Percentiles rank a stretch among this genome's conserved stretches.
These are phyloP conservation scores for Cyphomyrus plagiostoma DNA, from an alignment of 2,113 vertebrate genomes.

Conservation along the genomic window DNA sequence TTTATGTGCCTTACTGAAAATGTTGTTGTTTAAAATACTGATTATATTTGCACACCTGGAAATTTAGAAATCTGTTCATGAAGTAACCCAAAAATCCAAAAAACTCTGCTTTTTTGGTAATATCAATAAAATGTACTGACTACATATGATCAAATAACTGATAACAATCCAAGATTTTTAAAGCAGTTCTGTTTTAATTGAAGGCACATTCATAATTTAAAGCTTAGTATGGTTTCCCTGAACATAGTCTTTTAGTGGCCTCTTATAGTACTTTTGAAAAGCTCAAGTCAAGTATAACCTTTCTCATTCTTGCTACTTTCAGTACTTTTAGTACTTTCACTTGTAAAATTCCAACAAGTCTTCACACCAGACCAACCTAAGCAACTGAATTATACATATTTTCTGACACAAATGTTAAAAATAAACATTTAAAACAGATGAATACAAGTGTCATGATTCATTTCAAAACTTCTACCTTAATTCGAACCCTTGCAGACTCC, in stretches of 20 bases:
- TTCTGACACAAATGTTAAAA: slow-evolving; percentile 1
- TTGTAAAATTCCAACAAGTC: neutral
- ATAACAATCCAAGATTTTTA: slow-evolving; percentile 31
- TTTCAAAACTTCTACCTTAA: neutral
- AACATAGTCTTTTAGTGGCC: slow-evolving; percentile 28
- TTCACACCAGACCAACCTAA: neutral
- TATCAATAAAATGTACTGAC: neutral
- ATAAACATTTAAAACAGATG: neutral
- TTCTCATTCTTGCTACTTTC: neutral
- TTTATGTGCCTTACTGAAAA: neutral
- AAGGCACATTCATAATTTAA: slow-evolving; percentile 55
- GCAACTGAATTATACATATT: neutral
- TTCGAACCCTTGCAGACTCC: neutral
- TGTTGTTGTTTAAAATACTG: neutral
- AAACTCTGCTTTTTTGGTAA: neutral
- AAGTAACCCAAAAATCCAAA: neutral
- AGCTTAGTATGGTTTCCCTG: slow-evolving; percentile 45
- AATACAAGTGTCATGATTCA: neutral
- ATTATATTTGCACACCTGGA: neutral
- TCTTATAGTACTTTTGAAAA: slow-evolving; percentile 37
- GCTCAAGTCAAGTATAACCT: slow-evolving; percentile 31
- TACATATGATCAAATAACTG: slow-evolving; percentile 1
- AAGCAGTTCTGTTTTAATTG: slow-evolving; percentile 32
- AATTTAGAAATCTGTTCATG: neutral
- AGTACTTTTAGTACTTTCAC: neutral